Evolutionary conservation across 2,113 vertebrate genomes (phyloP), one percentile per base, ranked within the genome.

Genomic region (Gallinago paraguaiae): DNA sequence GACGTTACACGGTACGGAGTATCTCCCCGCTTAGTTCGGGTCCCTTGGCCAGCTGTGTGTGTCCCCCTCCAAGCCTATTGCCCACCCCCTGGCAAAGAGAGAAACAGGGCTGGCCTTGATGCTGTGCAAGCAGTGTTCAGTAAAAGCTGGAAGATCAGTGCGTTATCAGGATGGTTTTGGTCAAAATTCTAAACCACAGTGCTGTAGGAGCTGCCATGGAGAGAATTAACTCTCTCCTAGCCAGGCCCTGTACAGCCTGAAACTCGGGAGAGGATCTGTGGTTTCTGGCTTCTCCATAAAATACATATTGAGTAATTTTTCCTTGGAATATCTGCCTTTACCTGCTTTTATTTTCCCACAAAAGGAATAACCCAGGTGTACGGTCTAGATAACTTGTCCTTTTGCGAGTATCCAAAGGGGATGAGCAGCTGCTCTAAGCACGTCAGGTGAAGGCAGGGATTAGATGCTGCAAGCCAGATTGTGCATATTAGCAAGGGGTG

Each of bases 21-120:
- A 60, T 35, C 17, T 20, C 28, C 28, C 35, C 31, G 20, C 17
- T 59, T n/a, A 53, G 10, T 43, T 43, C 0, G 1, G 22, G 33
- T 57, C 46, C 23, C 28, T 31, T 37, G 39, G 16, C 13, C 0
- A 0, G 11, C 27, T 6, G 5, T n/a, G 5, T n/a, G 39, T 30
- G 1, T 14, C 6, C 12, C 28, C 10, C 33, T 56, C 13, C 12
- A 33, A 56, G 57, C 35, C 57, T 61, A 8, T 16, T 50, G 56
- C n/a, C 56, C 41, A 50, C 24, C 5, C 22, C 17, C 7, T 9
- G 10, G 8, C 10, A 63, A 57, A 63, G 37, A 27, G 41, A 57
- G 43, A 67, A 50, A n/a, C 11, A 67, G 28, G 31, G 13, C 10
- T 0, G 0, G n/a, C n/a, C 37, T 82, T 27, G 35, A 10, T 43